Percentiles rank a stretch among this genome's conserved stretches.
These are phyloP conservation scores for Brotula barbata DNA, from an alignment of 2,797 vertebrate species.

Conservation along the genomic window DNA sequence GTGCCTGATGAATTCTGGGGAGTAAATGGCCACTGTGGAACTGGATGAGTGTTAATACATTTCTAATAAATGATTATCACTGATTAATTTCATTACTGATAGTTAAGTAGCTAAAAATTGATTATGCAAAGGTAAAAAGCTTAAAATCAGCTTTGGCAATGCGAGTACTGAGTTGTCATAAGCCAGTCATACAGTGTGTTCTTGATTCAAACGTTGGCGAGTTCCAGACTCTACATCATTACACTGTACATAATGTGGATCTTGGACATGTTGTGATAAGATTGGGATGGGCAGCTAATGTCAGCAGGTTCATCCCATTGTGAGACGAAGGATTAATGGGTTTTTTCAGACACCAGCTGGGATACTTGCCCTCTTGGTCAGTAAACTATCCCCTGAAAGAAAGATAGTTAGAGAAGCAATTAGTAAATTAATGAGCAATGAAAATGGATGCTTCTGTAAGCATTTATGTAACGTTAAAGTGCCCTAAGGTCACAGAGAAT, in stretches of 20 bases:
- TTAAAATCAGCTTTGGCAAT: too few species aligned
- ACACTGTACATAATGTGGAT: constrained; percentile 4
- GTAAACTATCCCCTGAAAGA: constrained; percentile 70
- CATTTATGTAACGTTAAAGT: constrained; percentile 48
- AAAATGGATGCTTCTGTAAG: constrained; percentile 62
- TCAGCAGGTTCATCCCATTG: constrained; percentile 31
- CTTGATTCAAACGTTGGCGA: too few species aligned
- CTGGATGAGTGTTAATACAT: too few species aligned
- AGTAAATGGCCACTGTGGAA: too few species aligned
- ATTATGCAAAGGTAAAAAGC: too few species aligned
- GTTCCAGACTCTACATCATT: too few species aligned
- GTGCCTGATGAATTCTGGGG: too few species aligned
- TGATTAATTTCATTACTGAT: too few species aligned
- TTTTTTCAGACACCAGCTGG: constrained; percentile 76
- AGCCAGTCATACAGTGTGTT: too few species aligned
- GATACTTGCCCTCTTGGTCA: constrained; percentile 73
- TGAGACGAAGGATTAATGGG: constrained; percentile 72
- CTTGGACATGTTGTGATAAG: constrained; percentile 18
- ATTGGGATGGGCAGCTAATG: constrained; percentile 22
- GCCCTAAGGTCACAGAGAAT: constrained; percentile 42
- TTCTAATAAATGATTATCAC: too few species aligned
- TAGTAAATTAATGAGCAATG: constrained; percentile 79
- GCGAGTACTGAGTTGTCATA: too few species aligned
- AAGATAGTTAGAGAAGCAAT: constrained; percentile 77
- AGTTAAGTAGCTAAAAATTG: too few species aligned